A percentile compares a stretch with the other conserved stretches of the same genome.
phyloP scores from a whole-genome alignment of 2,113 vertebrate species.

The Rhinoptilus africanus region DNA sequence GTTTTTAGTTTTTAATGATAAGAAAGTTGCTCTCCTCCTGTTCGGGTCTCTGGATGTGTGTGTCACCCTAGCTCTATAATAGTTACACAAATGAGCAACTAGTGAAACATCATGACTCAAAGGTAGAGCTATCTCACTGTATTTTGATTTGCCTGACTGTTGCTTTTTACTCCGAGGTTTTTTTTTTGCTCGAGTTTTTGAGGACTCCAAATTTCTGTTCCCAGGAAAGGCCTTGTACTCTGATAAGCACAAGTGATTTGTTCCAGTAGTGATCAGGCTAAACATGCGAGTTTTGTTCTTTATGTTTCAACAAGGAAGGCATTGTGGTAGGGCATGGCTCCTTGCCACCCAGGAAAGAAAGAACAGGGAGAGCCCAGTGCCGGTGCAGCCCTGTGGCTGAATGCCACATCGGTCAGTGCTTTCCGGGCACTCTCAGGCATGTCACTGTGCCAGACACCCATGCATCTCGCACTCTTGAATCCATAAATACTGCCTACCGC shows the following conservation, averaged over 20 bases:
- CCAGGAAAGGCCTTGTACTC: not conserved
- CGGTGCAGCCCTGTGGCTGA: fast-evolving
- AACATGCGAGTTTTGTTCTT: not conserved
- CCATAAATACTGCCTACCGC: not conserved
- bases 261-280: not conserved
- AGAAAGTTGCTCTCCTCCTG: not conserved
- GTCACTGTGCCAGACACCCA: not conserved
- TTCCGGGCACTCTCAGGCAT: not conserved
- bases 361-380: not conserved
- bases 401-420: fast-evolving
- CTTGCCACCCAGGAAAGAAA: slow-evolving; percentile 5
- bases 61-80: not conserved
- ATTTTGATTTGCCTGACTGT: not conserved
- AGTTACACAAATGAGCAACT: not conserved
- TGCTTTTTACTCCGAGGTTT: not conserved
- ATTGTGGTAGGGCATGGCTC: not conserved
- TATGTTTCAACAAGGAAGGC: not conserved
- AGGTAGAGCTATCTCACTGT: not conserved
- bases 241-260: not conserved
- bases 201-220: not conserved
- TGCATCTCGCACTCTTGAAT: not conserved
- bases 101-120: not conserved
- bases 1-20: not conserved
- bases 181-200: not conserved
- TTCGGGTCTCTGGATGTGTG: not conserved